These are phyloP conservation scores for Carapus acus DNA, from an alignment of 2,797 vertebrate genomes.

Conservation along the genomic window DNA sequence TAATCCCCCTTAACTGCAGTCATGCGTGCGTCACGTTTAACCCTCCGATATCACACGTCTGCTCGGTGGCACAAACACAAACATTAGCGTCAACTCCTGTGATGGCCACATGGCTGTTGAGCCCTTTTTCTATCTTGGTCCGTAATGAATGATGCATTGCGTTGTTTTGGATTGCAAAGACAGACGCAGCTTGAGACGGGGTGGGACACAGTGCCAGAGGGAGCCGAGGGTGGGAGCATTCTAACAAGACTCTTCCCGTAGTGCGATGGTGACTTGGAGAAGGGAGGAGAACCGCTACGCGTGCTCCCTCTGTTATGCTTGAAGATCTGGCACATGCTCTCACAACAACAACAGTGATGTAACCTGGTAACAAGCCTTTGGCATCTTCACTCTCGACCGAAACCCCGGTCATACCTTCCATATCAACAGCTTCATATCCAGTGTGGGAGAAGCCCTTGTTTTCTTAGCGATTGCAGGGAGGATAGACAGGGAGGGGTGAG, in stretches of 20 bases:
- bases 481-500: conserved; percentile 64
- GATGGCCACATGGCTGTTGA: conserved; percentile 18
- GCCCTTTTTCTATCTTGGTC: conserved; percentile 16
- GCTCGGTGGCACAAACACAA: conserved; percentile 38
- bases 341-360: conserved; percentile 79
- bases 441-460: conserved; percentile 68
- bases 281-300: conserved; percentile 65
- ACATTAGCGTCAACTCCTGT: conserved; percentile 30
- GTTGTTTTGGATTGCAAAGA: no score
- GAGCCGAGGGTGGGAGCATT: conserved; percentile 24
- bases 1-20: conserved; percentile 64
- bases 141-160: conserved; percentile 15
- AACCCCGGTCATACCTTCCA: conserved; percentile 74
- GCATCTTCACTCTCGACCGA: conserved; percentile 67
- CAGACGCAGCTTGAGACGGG: not conserved
- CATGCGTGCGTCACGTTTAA: conserved; percentile 55
- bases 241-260: conserved; percentile 67
- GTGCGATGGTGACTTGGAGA: conserved; percentile 69
- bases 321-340: conserved; percentile 70
- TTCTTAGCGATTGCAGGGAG: conserved; percentile 57
- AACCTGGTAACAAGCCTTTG: conserved; percentile 77
- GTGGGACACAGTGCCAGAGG: conserved; percentile 1
- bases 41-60: conserved; percentile 46
- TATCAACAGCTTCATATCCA: conserved; percentile 63
- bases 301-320: conserved; percentile 69